These are phyloP conservation scores for Enteromius viviparus DNA, from an alignment of 2,797 vertebrate genomes.

Conservation along the genomic window DNA sequence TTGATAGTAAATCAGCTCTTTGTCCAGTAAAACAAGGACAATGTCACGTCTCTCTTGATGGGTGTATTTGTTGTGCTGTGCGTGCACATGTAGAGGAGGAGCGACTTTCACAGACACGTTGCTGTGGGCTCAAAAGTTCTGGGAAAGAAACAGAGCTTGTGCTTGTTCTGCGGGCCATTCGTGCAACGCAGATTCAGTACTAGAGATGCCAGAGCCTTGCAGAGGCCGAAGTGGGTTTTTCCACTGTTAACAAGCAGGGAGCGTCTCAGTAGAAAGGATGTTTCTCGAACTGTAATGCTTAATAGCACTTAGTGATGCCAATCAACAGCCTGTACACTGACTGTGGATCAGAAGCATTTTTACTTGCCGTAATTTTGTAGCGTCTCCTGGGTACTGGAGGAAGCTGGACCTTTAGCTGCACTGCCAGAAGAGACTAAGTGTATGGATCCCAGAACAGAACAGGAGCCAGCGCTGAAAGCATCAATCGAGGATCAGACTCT, in stretches of 20 bases:
- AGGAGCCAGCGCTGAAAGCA: neutral
- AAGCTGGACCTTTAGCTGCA: neutral
- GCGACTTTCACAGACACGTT: constrained; percentile 19
- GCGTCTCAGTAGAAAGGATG: neutral
- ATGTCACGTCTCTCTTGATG: constrained; percentile 44
- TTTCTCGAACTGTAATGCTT: neutral
- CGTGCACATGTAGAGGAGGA: constrained; percentile 21
- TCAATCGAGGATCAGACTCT: neutral
- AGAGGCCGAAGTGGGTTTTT: neutral
- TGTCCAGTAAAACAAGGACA: constrained; percentile 51
- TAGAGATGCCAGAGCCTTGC: constrained; percentile 18
- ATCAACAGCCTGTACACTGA: neutral
- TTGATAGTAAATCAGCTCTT: constrained; percentile 49
- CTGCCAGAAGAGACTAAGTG: constrained; percentile 6
- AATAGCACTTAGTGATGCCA: constrained; percentile 7
- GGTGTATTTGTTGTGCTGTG: constrained; percentile 34
- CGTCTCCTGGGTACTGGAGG: neutral
- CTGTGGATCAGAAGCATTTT: neutral
- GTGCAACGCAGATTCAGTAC: constrained; percentile 9
- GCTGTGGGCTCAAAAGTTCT: constrained; percentile 21
- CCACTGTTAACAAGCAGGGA: constrained; percentile 14
- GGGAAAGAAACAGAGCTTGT: constrained; percentile 35
- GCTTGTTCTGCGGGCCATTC: constrained; percentile 28
- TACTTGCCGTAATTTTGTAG: constrained; percentile 6
- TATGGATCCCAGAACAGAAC: neutral